Evolutionary conservation across 2,888 invertebrate genomes (phyloP).

Genomic region (Eupithecia subfuscata): DNA sequence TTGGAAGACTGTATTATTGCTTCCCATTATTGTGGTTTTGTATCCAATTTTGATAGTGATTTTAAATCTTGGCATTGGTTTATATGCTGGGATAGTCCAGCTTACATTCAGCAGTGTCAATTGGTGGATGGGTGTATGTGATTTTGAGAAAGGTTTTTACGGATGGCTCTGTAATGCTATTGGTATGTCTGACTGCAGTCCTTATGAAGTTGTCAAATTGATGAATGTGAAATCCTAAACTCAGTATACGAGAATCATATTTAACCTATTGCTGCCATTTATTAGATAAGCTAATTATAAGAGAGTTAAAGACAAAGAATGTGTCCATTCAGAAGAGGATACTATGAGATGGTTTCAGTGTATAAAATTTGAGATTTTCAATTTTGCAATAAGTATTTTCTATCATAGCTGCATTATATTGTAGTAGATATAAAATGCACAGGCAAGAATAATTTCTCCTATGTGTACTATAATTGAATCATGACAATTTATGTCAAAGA

Average conservation of each 20-base stretch:
- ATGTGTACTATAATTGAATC: conserved; percentile 1
- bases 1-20: conserved; percentile 85
- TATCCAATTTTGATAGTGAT: conserved; percentile 88
- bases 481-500: too few species aligned
- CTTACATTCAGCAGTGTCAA: conserved; percentile 87
- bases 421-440: neutral
- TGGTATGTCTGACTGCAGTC: conserved; percentile 88
- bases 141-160: conserved; percentile 91
- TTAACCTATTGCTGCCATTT: conserved; percentile 32
- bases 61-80: conserved; percentile 86
- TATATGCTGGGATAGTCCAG: conserved; percentile 88
- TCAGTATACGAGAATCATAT: conserved; percentile 17
- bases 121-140: conserved; percentile 89
- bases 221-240: conserved; percentile 81
- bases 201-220: conserved; percentile 88
- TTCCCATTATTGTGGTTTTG: conserved; percentile 87
- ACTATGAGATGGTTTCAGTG: conserved; percentile 43
- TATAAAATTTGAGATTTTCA: neutral
- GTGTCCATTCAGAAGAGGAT: conserved; percentile 50
- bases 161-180: conserved; percentile 89
- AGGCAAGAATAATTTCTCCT: neutral
- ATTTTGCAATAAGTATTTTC: neutral
- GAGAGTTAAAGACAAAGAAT: conserved; percentile 43
- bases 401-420: neutral
- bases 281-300: conserved; percentile 23